Conservation (phyloP, 2,888 invertebrate genomes). For the Hymenopus coronatus region DNA sequence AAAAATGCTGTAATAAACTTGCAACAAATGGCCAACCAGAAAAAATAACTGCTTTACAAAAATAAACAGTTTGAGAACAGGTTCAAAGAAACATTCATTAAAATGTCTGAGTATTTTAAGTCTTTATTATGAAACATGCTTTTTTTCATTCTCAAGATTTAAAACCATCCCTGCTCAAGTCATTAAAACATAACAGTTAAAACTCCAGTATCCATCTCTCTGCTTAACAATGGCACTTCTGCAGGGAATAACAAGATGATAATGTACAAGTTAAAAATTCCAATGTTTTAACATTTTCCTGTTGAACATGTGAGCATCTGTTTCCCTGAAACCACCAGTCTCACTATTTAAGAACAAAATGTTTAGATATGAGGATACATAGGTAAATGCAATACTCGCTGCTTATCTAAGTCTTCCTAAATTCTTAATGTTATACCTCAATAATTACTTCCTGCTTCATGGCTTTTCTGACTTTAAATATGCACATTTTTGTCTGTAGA, state of each 20-base stretch:
- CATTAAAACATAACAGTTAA: slow-evolving; percentile 6
- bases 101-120: background rate
- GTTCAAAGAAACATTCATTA: background rate
- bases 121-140: background rate
- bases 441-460: background rate
- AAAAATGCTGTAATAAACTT: too few species aligned
- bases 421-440: background rate
- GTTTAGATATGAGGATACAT: background rate
- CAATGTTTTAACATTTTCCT: background rate
- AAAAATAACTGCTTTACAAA: too few species aligned
- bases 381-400: background rate
- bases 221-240: background rate
- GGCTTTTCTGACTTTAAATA: background rate
- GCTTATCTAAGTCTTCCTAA: background rate
- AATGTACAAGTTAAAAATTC: background rate
- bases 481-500: background rate
- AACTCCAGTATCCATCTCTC: background rate
- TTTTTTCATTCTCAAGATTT: background rate
- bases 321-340: background rate
- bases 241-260: background rate
- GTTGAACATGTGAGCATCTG: background rate
- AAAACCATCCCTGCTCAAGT: slow-evolving; percentile 4
- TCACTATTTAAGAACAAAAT: background rate
- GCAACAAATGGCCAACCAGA: too few species aligned
- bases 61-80: too few species aligned